Base-by-base conservation (phyloP, 2,888 invertebrate genomes). In the Zaprionus bogoriensis region DNA sequence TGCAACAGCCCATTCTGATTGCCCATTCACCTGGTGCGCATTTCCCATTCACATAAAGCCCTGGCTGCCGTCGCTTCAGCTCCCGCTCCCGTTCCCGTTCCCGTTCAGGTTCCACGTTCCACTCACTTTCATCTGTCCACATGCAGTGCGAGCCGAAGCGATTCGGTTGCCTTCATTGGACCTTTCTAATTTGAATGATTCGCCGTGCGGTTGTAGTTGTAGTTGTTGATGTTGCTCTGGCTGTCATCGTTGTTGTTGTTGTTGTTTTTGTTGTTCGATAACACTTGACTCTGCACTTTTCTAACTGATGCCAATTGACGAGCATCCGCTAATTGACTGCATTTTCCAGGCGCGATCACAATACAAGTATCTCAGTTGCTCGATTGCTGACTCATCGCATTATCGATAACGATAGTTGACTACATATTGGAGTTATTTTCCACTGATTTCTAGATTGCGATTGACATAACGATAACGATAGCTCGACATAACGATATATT, bases 161-260 rank as follows among this genome's bases (percentile, higher is more conserved):
- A 66, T 48, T 28, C 28, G 36, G n/a, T 63, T 55, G 44, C 64
- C 66, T 59, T 53, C 30, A 38, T 64, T 17, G 36, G 32, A 60
- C 71, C 71, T 71, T 71, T 71, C 71, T 71, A 71, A 71, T 62
- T 70, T 59, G 41, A 57, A 57, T 51, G 45, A 60, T 17, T 48
- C 52, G 32, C 25, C 2, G n/a, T 41, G 28, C 28, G 20, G 17
- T 30, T 32, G 23, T 47, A 28, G 17, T 19, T n/a, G n/a, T n/a
- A n/a, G n/a, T n/a, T n/a, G n/a, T n/a, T n/a, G n/a, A n/a, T 45
- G 28, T 45, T 58, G 50, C 32, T 42, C 25, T 36, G 42, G 30
- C 12, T 27, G 14, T 47, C 3, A 14, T 38, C 44, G 19, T 17
- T 44, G 25, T 10, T 19, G 23, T 22, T 25, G n/a, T 28, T 28